Evolutionary conservation across 2,888 invertebrate genomes (phyloP).

Genomic region (Hirtodrosophila alboralis): DNA sequence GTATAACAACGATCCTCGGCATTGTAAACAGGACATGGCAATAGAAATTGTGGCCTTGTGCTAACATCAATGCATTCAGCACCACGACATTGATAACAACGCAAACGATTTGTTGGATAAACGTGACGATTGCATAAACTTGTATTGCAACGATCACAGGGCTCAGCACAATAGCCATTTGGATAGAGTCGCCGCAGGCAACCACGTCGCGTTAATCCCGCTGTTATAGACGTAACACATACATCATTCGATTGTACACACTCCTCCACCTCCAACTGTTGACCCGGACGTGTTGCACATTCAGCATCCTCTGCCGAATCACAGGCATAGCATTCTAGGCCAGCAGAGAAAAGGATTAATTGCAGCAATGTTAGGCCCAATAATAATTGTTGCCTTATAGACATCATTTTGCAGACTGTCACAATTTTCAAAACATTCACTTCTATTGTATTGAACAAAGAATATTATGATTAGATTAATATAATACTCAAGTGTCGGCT

Average conservation of each 20-base stretch:
- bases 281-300: slow-evolving; percentile 79
- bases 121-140: slow-evolving; percentile 77
- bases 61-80: slow-evolving; percentile 70
- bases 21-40: slow-evolving; percentile 76
- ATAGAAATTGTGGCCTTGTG: slow-evolving; percentile 40
- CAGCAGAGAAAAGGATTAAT: slow-evolving; percentile 9
- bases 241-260: slow-evolving; percentile 57
- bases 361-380: slow-evolving; percentile 7
- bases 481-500: slow-evolving; percentile 49
- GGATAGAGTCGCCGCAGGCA: slow-evolving; percentile 72
- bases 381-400: slow-evolving; percentile 7
- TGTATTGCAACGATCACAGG: slow-evolving; percentile 73
- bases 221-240: slow-evolving; percentile 73
- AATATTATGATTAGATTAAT: slow-evolving; percentile 51
- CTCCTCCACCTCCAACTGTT: slow-evolving; percentile 78
- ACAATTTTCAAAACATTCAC: slow-evolving; percentile 2
- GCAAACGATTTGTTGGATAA: slow-evolving; percentile 71
- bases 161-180: slow-evolving; percentile 69
- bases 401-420: slow-evolving; percentile 15
- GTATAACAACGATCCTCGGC: slow-evolving; percentile 77
- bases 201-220: slow-evolving; percentile 76
- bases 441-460: slow-evolving; percentile 34
- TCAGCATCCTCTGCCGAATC: slow-evolving; percentile 71
- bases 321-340: slow-evolving; percentile 78
- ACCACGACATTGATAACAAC: slow-evolving; percentile 79